A percentile compares a stretch with the other conserved stretches of the same genome.
These are phyloP conservation scores for Isaurus tuberculatus DNA, from an alignment of 92 coral and sea anemone species.

Conservation along the genomic window DNA sequence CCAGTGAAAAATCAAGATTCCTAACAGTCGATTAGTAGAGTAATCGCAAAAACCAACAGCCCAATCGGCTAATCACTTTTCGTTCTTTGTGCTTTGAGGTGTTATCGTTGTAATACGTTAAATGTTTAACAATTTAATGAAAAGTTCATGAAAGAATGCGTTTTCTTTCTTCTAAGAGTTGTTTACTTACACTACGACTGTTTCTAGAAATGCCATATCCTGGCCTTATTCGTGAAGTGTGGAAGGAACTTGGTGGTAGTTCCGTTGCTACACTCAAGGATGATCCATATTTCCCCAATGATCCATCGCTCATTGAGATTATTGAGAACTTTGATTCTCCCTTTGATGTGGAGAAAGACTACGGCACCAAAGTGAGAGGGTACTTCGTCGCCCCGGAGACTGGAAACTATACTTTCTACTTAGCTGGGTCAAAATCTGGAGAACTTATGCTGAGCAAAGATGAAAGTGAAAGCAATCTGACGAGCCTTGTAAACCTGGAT, in stretches of 20 bases:
- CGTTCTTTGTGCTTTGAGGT: too few relatives aligned
- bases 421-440: constrained; percentile 91
- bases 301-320: constrained; percentile 96
- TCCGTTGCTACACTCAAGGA: constrained; percentile 79
- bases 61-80: too few relatives aligned
- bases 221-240: constrained; percentile 95
- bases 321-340: constrained; percentile 99
- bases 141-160: too few relatives aligned
- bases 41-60: too few relatives aligned
- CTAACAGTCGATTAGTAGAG: too few relatives aligned
- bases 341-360: constrained; percentile 94
- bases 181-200: neutral
- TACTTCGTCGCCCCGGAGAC: constrained; percentile 99
- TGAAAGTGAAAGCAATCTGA: constrained; percentile 86
- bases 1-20: too few relatives aligned
- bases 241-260: constrained; percentile 92
- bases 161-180: neutral
- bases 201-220: constrained; percentile 96
- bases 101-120: too few relatives aligned
- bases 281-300: constrained; percentile 96
- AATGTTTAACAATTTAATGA: too few relatives aligned
- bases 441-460: constrained; percentile 92
- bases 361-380: constrained; percentile 96
- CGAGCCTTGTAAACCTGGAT: constrained; percentile 76
- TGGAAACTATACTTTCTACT: constrained; percentile 95